phyloP scores from a whole-genome alignment of 2,797 vertebrate genomes.

The Erethizon dorsatum region DNA sequence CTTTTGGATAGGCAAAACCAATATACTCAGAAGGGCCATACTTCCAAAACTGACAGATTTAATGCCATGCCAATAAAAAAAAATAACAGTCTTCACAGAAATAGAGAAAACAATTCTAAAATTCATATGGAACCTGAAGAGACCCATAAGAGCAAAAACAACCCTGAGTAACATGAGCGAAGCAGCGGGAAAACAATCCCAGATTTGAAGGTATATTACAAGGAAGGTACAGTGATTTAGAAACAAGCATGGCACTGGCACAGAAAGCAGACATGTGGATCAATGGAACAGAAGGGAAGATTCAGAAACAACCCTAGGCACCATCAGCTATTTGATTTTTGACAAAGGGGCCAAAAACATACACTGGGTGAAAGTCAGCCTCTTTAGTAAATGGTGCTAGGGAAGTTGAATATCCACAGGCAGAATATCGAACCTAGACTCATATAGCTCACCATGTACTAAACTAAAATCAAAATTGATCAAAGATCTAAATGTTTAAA shows the following conservation, averaged over 20 bases:
- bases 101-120: neutral
- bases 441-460: too few species aligned
- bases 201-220: neutral
- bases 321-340: neutral
- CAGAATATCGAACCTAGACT: too few species aligned
- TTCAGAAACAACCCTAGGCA: neutral
- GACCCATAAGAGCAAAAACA: neutral
- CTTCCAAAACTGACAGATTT: neutral
- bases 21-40: neutral
- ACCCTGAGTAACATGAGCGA: neutral
- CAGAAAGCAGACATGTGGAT: neutral
- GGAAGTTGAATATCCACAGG: too few species aligned
- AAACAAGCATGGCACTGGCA: neutral
- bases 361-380: too few species aligned
- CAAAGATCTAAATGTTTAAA: neutral
- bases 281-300: neutral
- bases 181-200: neutral
- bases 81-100: neutral
- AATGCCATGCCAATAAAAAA: too few species aligned
- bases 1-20: neutral
- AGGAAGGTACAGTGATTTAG: neutral
- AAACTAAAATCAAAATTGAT: too few species aligned
- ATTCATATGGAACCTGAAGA: neutral
- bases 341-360: neutral
- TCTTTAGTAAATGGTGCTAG: neutral